phyloP scores from a whole-genome alignment of 2,797 vertebrate species.

The Leptatherina wallacei region DNA sequence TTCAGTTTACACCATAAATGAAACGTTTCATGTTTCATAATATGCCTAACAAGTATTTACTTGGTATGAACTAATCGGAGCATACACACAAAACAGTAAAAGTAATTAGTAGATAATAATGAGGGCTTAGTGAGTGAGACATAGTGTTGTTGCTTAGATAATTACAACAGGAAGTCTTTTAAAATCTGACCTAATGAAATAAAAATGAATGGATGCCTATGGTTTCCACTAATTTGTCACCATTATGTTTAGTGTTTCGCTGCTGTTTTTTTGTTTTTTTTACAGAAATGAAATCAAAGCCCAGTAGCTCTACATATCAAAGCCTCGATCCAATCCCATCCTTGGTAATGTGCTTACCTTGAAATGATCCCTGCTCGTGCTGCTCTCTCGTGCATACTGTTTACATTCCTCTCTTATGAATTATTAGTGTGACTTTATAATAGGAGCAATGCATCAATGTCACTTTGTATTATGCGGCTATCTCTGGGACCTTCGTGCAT shows the following conservation, averaged over 20 bases:
- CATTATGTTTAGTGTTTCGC: slow-evolving; percentile 50
- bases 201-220: slow-evolving; percentile 56
- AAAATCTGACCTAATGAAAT: slow-evolving; percentile 71
- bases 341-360: slow-evolving; percentile 78
- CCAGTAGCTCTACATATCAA: slow-evolving; percentile 63
- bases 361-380: slow-evolving; percentile 72
- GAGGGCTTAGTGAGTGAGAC: slow-evolving; percentile 58
- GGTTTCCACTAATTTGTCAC: slow-evolving; percentile 55
- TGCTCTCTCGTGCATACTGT: slow-evolving; percentile 76
- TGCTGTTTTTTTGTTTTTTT: slow-evolving; percentile 7
- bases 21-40: slow-evolving; percentile 32
- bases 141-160: slow-evolving; percentile 60
- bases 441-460: slow-evolving; percentile 82
- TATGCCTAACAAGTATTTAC: slow-evolving; percentile 41
- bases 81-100: slow-evolving; percentile 61
- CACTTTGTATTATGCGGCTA: slow-evolving; percentile 81
- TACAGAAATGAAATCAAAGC: slow-evolving; percentile 63
- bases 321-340: slow-evolving; percentile 63
- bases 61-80: slow-evolving; percentile 61
- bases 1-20: slow-evolving; percentile 32
- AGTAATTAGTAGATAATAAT: slow-evolving; percentile 75
- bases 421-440: slow-evolving; percentile 84
- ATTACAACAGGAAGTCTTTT: slow-evolving; percentile 69
- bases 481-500: slow-evolving; percentile 76
- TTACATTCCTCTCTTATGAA: slow-evolving; percentile 84